These are phyloP conservation scores for Cairina moschata DNA, from an alignment of 2,113 vertebrate species.

Conservation along the genomic window DNA sequence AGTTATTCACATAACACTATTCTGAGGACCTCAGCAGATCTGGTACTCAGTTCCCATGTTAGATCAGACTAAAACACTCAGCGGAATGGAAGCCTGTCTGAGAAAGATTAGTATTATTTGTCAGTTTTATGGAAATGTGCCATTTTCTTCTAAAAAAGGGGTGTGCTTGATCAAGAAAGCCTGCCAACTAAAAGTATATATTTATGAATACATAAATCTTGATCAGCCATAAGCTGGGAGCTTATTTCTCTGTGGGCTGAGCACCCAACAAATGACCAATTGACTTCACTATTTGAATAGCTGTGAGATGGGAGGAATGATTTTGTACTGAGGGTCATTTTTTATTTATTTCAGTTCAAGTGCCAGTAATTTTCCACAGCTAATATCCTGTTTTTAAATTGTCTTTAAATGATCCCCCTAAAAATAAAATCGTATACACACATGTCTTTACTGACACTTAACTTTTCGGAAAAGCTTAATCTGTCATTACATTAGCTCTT, in stretches of 20 bases:
- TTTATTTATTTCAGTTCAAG: constrained; percentile 62
- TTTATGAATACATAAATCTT: constrained; percentile 65
- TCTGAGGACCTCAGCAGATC: not conserved
- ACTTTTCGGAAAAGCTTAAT: not conserved
- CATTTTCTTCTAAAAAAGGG: constrained; percentile 44
- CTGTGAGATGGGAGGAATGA: constrained; percentile 30
- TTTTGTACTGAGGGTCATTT: constrained; percentile 38
- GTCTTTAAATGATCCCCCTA: constrained; percentile 42
- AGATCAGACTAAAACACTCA: constrained; percentile 23
- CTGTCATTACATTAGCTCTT: not conserved
- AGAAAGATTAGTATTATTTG: constrained; percentile 50
- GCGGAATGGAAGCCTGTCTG: constrained; percentile 29
- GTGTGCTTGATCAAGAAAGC: constrained; percentile 33
- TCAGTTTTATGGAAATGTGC: constrained; percentile 53
- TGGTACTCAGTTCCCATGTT: constrained; percentile 8
- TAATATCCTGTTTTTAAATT: constrained; percentile 57
- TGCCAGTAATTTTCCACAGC: constrained; percentile 52
- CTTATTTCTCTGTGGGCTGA: constrained; percentile 6
- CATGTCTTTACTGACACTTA: constrained; percentile 10
- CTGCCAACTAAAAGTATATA: constrained; percentile 41
- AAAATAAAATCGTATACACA: constrained; percentile 37
- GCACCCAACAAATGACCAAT: constrained; percentile 41
- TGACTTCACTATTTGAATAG: constrained; percentile 45
- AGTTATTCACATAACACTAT: not conserved
- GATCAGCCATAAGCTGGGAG: constrained; percentile 15